phyloP scores from a whole-genome alignment of 2,113 vertebrate species.

The Anarhynchus alexandrinus region DNA sequence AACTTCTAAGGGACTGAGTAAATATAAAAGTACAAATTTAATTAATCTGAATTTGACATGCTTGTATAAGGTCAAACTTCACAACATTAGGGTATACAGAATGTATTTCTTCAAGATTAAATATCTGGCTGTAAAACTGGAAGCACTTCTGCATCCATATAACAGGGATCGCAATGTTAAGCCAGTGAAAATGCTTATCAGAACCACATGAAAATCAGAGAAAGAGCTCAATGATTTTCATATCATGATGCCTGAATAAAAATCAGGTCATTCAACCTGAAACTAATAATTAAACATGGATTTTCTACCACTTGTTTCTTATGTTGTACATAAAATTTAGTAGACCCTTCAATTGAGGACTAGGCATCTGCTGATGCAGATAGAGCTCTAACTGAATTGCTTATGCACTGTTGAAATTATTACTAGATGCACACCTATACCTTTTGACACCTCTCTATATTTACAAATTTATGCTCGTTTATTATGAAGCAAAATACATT shows the following conservation, averaged over 20 bases:
- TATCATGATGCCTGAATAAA: background rate
- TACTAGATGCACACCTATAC: background rate
- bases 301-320: background rate
- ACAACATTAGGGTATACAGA: background rate
- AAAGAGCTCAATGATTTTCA: background rate
- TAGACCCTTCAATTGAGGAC: background rate
- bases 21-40: background rate
- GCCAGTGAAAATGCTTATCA: background rate
- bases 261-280: background rate
- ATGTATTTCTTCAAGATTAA: background rate
- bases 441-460: background rate
- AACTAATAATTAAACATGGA: background rate
- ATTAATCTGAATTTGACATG: conserved; percentile 15
- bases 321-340: background rate
- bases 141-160: background rate
- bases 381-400: background rate
- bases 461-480: background rate
- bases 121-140: background rate
- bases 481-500: background rate
- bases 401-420: background rate
- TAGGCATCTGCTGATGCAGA: background rate
- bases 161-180: background rate
- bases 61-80: background rate
- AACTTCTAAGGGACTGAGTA: background rate
- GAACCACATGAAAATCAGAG: background rate